Evolutionary conservation across 2,888 invertebrate species (phyloP), one percentile per base, ranked within the genome.

Genomic region (Poecilobothrus nobilitatus): DNA sequence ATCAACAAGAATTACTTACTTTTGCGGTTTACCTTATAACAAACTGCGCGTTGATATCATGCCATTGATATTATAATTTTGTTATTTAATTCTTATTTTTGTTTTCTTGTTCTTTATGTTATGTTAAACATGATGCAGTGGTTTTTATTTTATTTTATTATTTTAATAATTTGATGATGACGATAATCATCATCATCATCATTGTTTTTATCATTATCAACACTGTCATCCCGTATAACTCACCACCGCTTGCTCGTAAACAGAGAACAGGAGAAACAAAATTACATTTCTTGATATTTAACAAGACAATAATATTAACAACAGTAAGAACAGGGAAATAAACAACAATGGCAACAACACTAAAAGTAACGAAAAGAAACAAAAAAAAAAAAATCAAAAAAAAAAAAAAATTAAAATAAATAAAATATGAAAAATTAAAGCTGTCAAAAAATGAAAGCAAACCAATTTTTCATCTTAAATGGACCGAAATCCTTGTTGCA

Each of bases 381-480:
- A 53, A n/a, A n/a, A n/a, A n/a, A 44, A 6, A 44, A 10, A 44
- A 44, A 3, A 44, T 63, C 10, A 22, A 15, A 63, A 22, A 63
- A 63, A 12, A 18, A 18, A 3, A 62, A 62, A 9, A 62, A 21
- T 21, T 20, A n/a, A n/a, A n/a, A n/a, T n/a, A 18, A 63, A 63
- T 8, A 27, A 63, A 27, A 63, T 63, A 63, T 27, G 27, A 27
- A 63, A 63, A 63, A 27, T 63, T 27, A 27, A 53, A 53, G 18
- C 12, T 8, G 27, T 63, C 63, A 63, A 63, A 63, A 63, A 27
- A 63, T 63, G 63, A 63, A 63, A 20, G 63, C 63, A 63, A 63
- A 63, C 63, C 12, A 22, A 63, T 63, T 63, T 63, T 63, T 63
- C 63, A 63, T 63, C 27, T 63, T 22, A 63, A 63, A 63, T 63